These are phyloP conservation scores for Hippocampus kuda DNA, from an alignment of 2,797 vertebrate species.

Conservation along the genomic window DNA sequence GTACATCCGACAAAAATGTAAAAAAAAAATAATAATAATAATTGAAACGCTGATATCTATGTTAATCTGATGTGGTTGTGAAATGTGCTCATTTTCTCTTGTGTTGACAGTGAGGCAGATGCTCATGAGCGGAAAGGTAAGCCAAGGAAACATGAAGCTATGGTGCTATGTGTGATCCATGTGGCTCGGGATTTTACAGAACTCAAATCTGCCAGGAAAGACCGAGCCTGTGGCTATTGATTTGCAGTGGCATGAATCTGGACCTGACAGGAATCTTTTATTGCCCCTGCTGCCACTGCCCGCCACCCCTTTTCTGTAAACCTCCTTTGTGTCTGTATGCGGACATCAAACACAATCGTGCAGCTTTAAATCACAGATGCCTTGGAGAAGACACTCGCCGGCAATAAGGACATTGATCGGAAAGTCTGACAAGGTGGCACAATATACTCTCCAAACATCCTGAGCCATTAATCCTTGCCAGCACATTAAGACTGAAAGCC, in stretches of 20 bases:
- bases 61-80: neutral
- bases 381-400: slow-evolving; percentile 18
- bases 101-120: slow-evolving; percentile 57
- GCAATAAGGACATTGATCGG: slow-evolving; percentile 31
- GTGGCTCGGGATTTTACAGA: slow-evolving; percentile 13
- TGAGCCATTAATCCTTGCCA: slow-evolving; percentile 25
- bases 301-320: slow-evolving; percentile 13
- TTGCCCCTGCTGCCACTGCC: slow-evolving; percentile 1
- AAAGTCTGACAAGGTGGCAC: slow-evolving; percentile 22
- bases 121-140: slow-evolving; percentile 30
- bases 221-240: slow-evolving; percentile 32
- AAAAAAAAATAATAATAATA: too few relatives aligned
- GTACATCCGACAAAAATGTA: neutral
- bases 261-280: slow-evolving; percentile 16
- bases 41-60: neutral
- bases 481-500: slow-evolving; percentile 27
- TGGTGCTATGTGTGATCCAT: slow-evolving; percentile 39
- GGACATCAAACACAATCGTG: slow-evolving; percentile 22
- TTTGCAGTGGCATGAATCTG: slow-evolving; percentile 33
- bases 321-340: slow-evolving; percentile 19
- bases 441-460: slow-evolving; percentile 24
- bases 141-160: slow-evolving; percentile 26
- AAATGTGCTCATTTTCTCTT: slow-evolving; percentile 17
- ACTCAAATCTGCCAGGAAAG: slow-evolving; percentile 24
- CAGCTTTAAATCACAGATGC: slow-evolving; percentile 26